Base-by-base conservation (phyloP, 1,140 invertebrate genomes). In the Pseudachorutes palmiensis region DNA sequence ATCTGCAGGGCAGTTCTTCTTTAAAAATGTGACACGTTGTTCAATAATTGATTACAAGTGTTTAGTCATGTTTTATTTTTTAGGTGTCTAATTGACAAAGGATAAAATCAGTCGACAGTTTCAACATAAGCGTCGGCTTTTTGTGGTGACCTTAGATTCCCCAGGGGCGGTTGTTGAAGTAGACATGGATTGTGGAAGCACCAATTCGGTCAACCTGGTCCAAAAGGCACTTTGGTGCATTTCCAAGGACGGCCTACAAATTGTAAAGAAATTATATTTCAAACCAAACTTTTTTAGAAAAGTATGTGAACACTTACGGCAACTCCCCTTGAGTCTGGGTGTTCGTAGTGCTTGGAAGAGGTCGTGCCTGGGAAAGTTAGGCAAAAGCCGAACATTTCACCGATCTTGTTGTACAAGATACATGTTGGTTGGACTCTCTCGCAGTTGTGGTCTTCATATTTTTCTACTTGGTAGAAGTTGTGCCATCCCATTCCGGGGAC, bases 401-500 rank as follows among this genome's bases (percentile, higher is more conserved):
- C 61, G n/a, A 48, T 57, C 59, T 70, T 58, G 32, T 70, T 61
- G 51, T 57, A 70, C 19, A 70, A 55, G 41, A 63, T 30, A 29
- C 65, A 70, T n/a, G 68, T 70, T 33, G 68, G 68, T 49, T 58
- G 64, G 26, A 70, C 55, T 64, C 65, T 64, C 19, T 63, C 64
- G 22, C 68, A 70, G 19, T 66, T 19, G 22, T 60, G 49, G 1
- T 65, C 65, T 9, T 45, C 49, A 48, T 70, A 70, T 30, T 64
- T 63, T 1, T 70, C 68, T 28, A 65, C 65, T 45, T 66, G 36
- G 24, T 26, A 70, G 48, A 70, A 70, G 36, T 70, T 70, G 61
- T 70, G 68, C 59, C 65, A 66, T 22, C 68, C 68, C 63, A 65
- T 70, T 57, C 64, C 61, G 22, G 68, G 68, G 3, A 70, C 12